A percentile compares a stretch with the other conserved stretches of the same genome.
phyloP scores from a whole-genome alignment of 1,140 invertebrate species.

The Bacillus rossius region DNA sequence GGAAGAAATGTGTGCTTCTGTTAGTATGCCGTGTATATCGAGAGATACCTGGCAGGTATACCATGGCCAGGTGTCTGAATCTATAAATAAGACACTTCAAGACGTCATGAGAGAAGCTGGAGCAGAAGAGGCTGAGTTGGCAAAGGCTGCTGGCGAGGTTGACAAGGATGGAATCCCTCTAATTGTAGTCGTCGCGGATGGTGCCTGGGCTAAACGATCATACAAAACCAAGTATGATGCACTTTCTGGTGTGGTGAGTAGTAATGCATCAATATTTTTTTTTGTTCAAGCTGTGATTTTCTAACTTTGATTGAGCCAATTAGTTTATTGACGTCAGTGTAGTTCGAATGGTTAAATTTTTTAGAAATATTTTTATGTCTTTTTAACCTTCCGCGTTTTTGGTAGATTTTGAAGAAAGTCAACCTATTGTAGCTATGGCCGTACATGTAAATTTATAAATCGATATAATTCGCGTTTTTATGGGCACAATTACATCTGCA shows the following conservation, averaged over 20 bases:
- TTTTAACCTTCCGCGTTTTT: too few species aligned
- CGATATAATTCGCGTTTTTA: too few species aligned
- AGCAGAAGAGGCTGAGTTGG: constrained; percentile 10
- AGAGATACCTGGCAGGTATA: neutral
- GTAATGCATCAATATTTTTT: too few species aligned
- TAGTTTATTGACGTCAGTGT: too few species aligned
- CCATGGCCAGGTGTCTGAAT: neutral
- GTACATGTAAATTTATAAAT: too few species aligned
- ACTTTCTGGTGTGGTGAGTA: constrained; percentile 13
- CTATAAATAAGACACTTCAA: constrained; percentile 2
- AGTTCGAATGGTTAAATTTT: too few species aligned
- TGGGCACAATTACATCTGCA: too few species aligned
- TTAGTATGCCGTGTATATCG: constrained; percentile 12
- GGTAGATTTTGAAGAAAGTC: too few species aligned
- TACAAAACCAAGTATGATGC: constrained; percentile 14
- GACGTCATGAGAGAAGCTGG: constrained; percentile 9
- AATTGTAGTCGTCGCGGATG: constrained; percentile 16
- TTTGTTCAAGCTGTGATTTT: too few species aligned
- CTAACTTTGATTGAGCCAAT: too few species aligned
- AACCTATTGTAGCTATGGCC: too few species aligned
- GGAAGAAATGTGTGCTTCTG: neutral
- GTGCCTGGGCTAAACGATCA: constrained; percentile 15
- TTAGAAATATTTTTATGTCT: too few species aligned
- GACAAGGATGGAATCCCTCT: constrained; percentile 14
- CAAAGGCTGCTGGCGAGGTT: constrained; percentile 6